A percentile compares a stretch with the other conserved stretches of the same genome.
These are phyloP conservation scores for Ceramica pisi DNA, from an alignment of 2,888 invertebrate species.

Conservation along the genomic window DNA sequence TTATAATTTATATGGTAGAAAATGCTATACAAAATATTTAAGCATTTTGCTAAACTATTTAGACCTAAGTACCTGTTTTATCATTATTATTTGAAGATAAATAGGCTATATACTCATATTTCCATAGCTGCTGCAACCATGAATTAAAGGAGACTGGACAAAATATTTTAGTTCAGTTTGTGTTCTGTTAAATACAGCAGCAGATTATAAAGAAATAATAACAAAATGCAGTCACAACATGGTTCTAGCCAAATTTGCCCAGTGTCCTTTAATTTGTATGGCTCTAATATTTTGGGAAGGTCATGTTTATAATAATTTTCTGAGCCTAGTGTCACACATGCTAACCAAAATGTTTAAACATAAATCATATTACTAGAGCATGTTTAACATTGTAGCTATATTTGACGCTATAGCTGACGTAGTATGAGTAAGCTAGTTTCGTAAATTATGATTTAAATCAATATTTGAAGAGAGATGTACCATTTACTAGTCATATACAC, in stretches of 20 bases:
- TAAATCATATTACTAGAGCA: constrained; percentile 29
- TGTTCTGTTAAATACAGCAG: neutral
- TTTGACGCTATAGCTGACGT: neutral
- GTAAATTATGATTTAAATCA: neutral
- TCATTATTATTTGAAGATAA: neutral
- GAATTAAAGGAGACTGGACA: neutral
- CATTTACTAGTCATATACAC: neutral
- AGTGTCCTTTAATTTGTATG: constrained; percentile 16
- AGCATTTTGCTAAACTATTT: too few relatives aligned
- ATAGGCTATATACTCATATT: too few relatives aligned
- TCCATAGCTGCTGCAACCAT: neutral
- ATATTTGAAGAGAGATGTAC: constrained; percentile 5
- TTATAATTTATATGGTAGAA: neutral
- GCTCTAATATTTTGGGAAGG: constrained; percentile 26
- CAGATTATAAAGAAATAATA: neutral
- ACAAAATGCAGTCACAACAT: neutral
- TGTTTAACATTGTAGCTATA: constrained; percentile 14
- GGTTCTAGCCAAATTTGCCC: neutral
- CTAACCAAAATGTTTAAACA: constrained; percentile 36
- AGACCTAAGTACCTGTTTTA: too few relatives aligned
- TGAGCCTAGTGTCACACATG: constrained; percentile 14
- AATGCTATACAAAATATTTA: neutral
- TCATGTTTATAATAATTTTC: neutral
- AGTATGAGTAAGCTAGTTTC: constrained; percentile 4
- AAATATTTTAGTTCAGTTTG: neutral